These are phyloP conservation scores for Cataglyphis livida DNA, from an alignment of 2,888 invertebrate species.

Conservation along the genomic window DNA sequence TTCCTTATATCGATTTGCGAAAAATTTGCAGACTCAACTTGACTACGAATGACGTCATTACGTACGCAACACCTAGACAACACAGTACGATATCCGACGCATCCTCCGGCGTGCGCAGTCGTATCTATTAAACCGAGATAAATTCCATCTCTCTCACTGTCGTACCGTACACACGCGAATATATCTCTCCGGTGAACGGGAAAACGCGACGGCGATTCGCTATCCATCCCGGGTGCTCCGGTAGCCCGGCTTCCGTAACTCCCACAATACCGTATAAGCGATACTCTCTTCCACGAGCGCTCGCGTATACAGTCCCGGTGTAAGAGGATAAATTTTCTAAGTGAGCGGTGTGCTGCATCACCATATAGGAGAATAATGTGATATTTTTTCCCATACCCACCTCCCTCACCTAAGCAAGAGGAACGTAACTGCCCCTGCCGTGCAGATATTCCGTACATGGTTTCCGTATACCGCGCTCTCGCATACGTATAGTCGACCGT, in stretches of 20 bases:
- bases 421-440: constrained; percentile 69
- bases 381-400: constrained; percentile 77
- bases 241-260: constrained; percentile 70
- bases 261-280: constrained; percentile 76
- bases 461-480: constrained; percentile 56
- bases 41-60: background rate
- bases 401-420: constrained; percentile 73
- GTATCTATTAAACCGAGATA: constrained; percentile 53
- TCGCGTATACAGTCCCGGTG: constrained; percentile 51
- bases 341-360: constrained; percentile 80
- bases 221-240: constrained; percentile 61
- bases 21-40: background rate
- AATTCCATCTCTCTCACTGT: constrained; percentile 36
- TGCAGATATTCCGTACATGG: constrained; percentile 81
- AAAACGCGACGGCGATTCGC: constrained; percentile 59
- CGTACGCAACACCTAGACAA: background rate
- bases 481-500: constrained; percentile 56
- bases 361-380: constrained; percentile 84
- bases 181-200: constrained; percentile 57
- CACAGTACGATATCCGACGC: constrained; percentile 23
- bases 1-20: background rate
- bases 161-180: constrained; percentile 59
- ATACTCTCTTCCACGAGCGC: constrained; percentile 43
- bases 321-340: constrained; percentile 79
- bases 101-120: background rate